Percentiles rank a stretch among this genome's conserved stretches.
Evolutionary conservation across 2,888 invertebrate genomes (phyloP).

Genomic region (Phytoseiulus persimilis): DNA sequence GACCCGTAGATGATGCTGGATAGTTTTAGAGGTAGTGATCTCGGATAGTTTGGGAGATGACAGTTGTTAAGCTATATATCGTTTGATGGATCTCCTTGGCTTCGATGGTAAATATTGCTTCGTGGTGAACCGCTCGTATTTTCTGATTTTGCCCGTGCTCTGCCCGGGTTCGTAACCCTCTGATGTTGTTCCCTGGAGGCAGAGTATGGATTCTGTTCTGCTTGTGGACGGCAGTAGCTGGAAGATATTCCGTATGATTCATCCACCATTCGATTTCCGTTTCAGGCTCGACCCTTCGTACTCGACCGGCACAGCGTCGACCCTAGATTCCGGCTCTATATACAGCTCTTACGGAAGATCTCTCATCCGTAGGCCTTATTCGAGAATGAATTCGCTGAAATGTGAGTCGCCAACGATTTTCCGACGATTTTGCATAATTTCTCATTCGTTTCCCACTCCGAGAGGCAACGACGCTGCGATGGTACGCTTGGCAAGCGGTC

Average conservation of each 20-base stretch:
- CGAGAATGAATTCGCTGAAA: constrained; percentile 23
- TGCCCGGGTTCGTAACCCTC: too few relatives aligned
- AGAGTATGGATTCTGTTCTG: too few relatives aligned
- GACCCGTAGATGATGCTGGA: background rate
- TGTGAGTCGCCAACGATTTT: background rate
- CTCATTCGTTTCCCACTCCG: too few relatives aligned
- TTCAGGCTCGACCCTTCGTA: constrained; percentile 35
- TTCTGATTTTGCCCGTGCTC: too few relatives aligned
- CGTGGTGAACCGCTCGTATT: too few relatives aligned
- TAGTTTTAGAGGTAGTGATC: background rate
- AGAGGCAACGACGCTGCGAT: too few relatives aligned
- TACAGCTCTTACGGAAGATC: constrained; percentile 23
- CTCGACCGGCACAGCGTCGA: constrained; percentile 36
- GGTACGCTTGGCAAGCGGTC: background rate
- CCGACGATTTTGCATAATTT: too few relatives aligned
- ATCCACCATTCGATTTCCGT: background rate
- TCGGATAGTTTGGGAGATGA: background rate
- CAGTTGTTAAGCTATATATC: too few relatives aligned
- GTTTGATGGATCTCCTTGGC: too few relatives aligned
- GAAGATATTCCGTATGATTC: background rate
- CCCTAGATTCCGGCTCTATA: constrained; percentile 32
- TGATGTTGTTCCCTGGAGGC: too few relatives aligned
- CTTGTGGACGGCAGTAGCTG: too few relatives aligned
- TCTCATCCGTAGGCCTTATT: constrained; percentile 21
- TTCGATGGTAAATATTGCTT: too few relatives aligned